These are phyloP conservation scores for Ictidomys tridecemlineatus DNA, from an alignment of 2,113 vertebrate species.

Conservation along the genomic window DNA sequence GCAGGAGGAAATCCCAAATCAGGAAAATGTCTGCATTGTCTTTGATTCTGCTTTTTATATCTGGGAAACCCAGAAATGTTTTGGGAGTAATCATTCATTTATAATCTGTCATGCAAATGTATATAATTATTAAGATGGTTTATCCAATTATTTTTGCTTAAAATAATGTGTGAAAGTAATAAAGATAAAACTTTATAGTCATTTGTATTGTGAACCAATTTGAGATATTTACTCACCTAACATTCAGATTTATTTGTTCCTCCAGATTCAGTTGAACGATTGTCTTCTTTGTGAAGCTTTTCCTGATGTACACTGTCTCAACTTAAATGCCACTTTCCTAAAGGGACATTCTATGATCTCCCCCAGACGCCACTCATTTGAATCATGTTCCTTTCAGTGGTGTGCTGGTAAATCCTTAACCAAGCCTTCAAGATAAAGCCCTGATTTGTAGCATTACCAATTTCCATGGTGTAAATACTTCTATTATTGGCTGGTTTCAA, in stretches of 20 bases:
- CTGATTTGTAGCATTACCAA: not conserved
- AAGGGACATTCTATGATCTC: not conserved
- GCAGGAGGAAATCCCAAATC: not conserved
- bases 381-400: not conserved
- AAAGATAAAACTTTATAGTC: not conserved
- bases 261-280: not conserved
- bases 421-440: not conserved
- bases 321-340: not conserved
- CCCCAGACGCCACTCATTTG: not conserved
- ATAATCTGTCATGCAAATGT: not conserved
- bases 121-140: not conserved
- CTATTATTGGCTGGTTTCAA: not conserved
- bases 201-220: conserved; percentile 12
- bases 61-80: not conserved
- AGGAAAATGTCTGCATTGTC: not conserved
- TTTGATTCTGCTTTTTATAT: not conserved
- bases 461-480: not conserved
- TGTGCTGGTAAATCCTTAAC: not conserved
- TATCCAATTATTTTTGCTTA: not conserved
- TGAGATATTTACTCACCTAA: not conserved
- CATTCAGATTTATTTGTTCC: not conserved
- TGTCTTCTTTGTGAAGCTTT: not conserved
- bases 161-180: not conserved
- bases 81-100: not conserved
- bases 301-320: not conserved